Base-by-base conservation (phyloP, 2,113 vertebrate genomes). In the Micronisus gabar region DNA sequence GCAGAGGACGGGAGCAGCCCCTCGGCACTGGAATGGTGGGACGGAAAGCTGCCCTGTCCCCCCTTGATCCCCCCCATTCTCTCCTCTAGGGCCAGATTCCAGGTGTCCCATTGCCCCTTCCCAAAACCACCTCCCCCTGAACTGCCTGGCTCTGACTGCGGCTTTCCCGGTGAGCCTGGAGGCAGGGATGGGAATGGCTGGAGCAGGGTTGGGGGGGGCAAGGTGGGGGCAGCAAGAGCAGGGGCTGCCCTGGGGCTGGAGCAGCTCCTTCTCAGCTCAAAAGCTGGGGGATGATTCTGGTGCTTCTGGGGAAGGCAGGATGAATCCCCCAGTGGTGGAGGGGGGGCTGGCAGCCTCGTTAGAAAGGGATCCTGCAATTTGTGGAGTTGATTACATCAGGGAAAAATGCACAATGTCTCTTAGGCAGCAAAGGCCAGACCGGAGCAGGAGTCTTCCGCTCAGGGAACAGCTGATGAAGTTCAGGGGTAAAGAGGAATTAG, bases 321-420 rank as follows among this genome's bases (percentile, higher is more conserved):
- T 20, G 36, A 34, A 15, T 8, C 62, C 38, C 2, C 4, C 5
- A 1, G 40, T 5, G 48, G 48, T 45, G 36, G 5, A 40, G 45
- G 58, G 53, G 45, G 43, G 12, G 43, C 29, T 48, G 3, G 74
- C 66, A 79, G 41, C 67, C 38, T n/a, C 7, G 2, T 67, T 29
- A 50, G 58, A 26, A 47, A 56, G 0, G 8, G 27, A 34, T 41
- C 80, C 91, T 34, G 32, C 76, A 38, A 47, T 66, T 34, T 50
- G 40, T 75, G 7, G 48, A 22, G 25, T 9, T 73, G 41, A 40
- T 68, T 11, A 12, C 15, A 17, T 4, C 1, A 0, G 27, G 78
- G 13, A 9, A 23, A 59, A 43, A 40, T 0, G 0, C 59, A 5
- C 34, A 0, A 3, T 0, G 21, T 11, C 68, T 26, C 34, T 53